Base-by-base conservation (phyloP, 2,888 invertebrate genomes). In the Parochlus steinenii region DNA sequence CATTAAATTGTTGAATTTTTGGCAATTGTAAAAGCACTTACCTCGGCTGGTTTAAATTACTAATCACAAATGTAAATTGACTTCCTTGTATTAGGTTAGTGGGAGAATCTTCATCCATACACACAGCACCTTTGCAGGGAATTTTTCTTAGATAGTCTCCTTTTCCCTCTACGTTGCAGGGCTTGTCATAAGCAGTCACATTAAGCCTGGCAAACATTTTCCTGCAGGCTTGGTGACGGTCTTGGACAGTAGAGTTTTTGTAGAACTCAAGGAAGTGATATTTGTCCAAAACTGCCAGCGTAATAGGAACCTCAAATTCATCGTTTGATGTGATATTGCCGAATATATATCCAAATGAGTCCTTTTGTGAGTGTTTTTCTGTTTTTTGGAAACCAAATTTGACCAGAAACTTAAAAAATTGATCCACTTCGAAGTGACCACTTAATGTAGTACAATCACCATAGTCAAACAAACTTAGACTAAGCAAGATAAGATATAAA, bases 341-440 rank as follows among this genome's bases (percentile, higher is more conserved):
- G 55, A 87, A 97, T 47, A 97, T 87, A 58, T 86, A 95, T 31
- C 95, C 95, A 58, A 81, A 80, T 44, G 90, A 86, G 50, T 83
- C 77, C 46, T 75, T 77, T 48, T 76, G 73, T 46, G 78, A 74
- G 55, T 86, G 79, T 27, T 76, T 69, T 56, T 89, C 86, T 10
- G 93, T 92, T 61, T 92, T 90, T 62, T 95, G 93, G 55, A 95
- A 87, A 39, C 93, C 95, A 59, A 93, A 97, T 58, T 93, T 93
- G 15, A 86, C 72, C 34, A 97, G 64, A 59, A 95, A 90, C 58
- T 81, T 79, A 55, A 90, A 92, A 58, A 86, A 86, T 31, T 83
- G 78, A 31, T 65, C 62, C 3, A 71, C 29, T 8, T 28, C 22
- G 16, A 28, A 34, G 20, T 26, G 18, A 6, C 34, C 34, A n/a